A percentile compares a stretch with the other conserved stretches of the same genome.
Evolutionary conservation across 2,113 vertebrate species (phyloP).

Genomic region (Lepidothrix coronata): DNA sequence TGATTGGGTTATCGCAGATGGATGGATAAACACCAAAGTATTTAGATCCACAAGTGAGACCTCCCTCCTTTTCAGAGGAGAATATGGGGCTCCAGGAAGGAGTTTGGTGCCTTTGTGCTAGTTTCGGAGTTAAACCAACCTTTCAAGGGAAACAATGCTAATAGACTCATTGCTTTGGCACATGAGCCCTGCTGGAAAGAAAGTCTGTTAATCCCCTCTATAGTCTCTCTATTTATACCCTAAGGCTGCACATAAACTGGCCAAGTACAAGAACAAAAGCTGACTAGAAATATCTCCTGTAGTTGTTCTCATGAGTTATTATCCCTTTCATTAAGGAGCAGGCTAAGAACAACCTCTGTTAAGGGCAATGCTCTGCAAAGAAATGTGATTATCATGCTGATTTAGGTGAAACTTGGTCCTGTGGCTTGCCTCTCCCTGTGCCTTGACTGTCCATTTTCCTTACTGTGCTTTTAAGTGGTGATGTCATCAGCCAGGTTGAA

Average conservation of each 20-base stretch:
- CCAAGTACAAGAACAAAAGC: conserved; percentile 57
- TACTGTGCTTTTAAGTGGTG: neutral
- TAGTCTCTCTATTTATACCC: conserved; percentile 52
- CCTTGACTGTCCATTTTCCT: neutral
- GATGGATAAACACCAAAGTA: neutral
- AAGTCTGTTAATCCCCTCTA: conserved; percentile 51
- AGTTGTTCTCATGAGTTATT: conserved; percentile 43
- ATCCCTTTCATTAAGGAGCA: conserved; percentile 56
- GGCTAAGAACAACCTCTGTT: conserved; percentile 37
- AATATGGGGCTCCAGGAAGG: neutral
- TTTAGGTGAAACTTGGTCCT: conserved; percentile 39
- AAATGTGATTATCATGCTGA: conserved; percentile 58
- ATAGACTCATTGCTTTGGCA: conserved; percentile 46
- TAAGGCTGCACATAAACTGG: conserved; percentile 32
- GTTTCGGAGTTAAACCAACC: conserved; percentile 26
- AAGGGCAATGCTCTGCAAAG: conserved; percentile 23
- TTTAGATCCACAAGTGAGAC: neutral
- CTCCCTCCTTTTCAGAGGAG: neutral
- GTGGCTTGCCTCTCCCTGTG: neutral
- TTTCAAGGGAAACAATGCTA: conserved; percentile 34
- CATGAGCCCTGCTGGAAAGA: conserved; percentile 9
- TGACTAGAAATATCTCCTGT: conserved; percentile 31
- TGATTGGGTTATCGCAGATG: neutral
- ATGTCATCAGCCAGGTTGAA: neutral
- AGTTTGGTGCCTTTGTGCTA: neutral